phyloP scores from a whole-genome alignment of 2,113 vertebrate species.

The Catagonus wagneri region DNA sequence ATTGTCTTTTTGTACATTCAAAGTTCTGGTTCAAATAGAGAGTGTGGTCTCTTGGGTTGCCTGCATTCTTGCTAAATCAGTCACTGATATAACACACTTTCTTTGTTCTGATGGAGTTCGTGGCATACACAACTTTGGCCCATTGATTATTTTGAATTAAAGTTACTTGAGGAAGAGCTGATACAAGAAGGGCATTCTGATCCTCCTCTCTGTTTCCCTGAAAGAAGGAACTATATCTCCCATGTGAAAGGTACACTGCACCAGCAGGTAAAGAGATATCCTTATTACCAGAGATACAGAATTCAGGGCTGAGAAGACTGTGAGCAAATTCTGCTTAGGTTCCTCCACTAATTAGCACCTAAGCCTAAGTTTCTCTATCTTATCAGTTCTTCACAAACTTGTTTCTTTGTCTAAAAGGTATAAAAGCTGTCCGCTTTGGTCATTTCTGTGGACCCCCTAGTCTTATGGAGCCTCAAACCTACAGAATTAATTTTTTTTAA shows the following conservation, averaged over 20 bases:
- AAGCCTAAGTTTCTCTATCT: neutral
- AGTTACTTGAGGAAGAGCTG: neutral
- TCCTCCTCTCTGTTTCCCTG: neutral
- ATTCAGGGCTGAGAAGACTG: neutral
- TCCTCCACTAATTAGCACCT: neutral
- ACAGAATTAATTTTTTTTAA: neutral
- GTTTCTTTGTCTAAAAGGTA: neutral
- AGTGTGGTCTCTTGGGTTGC: neutral
- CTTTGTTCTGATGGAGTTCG: neutral
- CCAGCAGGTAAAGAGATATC: neutral
- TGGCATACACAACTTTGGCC: neutral
- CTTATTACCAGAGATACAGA: neutral
- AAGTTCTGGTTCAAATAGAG: neutral
- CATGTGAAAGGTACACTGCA: neutral
- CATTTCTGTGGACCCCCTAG: neutral
- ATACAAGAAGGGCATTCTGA: neutral
- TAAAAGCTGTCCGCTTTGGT: neutral
- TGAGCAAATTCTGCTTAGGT: neutral
- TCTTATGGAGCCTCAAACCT: neutral
- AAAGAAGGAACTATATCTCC: neutral
- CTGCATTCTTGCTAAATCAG: neutral
- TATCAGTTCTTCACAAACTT: neutral
- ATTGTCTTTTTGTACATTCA: neutral
- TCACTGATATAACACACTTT: neutral
- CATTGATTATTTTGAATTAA: neutral